These are phyloP conservation scores for Eupithecia exiguata DNA, from an alignment of 2,888 invertebrate genomes.

Conservation along the genomic window DNA sequence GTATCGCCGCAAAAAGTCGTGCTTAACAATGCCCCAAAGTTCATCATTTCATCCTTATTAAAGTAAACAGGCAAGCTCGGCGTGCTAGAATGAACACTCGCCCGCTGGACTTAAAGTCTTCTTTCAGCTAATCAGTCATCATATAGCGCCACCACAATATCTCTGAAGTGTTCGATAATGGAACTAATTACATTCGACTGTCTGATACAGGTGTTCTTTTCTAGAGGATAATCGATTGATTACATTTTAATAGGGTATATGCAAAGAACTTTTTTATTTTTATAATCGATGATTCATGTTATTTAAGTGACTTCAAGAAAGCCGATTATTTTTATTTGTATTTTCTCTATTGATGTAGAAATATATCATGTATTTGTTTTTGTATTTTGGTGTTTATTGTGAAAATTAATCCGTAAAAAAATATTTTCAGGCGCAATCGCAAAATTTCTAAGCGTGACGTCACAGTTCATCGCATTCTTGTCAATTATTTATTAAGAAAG, in stretches of 20 bases:
- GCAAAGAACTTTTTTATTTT: too few species aligned
- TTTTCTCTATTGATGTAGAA: too few species aligned
- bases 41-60: not conserved
- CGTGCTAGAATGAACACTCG: constrained; percentile 36
- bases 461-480: too few species aligned
- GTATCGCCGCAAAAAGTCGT: not conserved
- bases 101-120: constrained; percentile 33
- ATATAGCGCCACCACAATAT: constrained; percentile 22
- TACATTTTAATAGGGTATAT: not conserved
- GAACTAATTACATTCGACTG: not conserved
- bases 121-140: constrained; percentile 27
- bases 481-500: too few species aligned
- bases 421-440: too few species aligned
- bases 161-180: not conserved
- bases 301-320: too few species aligned
- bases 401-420: too few species aligned
- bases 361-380: too few species aligned
- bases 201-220: not conserved
- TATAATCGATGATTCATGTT: too few species aligned
- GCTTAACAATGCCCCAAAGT: not conserved
- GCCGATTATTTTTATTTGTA: too few species aligned
- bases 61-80: constrained; percentile 35
- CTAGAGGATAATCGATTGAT: not conserved
- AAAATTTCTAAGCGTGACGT: too few species aligned
- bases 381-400: too few species aligned